Evolutionary conservation across 2,113 vertebrate species (phyloP), one percentile per base, ranked within the genome.

Genomic region (Galbula dea): DNA sequence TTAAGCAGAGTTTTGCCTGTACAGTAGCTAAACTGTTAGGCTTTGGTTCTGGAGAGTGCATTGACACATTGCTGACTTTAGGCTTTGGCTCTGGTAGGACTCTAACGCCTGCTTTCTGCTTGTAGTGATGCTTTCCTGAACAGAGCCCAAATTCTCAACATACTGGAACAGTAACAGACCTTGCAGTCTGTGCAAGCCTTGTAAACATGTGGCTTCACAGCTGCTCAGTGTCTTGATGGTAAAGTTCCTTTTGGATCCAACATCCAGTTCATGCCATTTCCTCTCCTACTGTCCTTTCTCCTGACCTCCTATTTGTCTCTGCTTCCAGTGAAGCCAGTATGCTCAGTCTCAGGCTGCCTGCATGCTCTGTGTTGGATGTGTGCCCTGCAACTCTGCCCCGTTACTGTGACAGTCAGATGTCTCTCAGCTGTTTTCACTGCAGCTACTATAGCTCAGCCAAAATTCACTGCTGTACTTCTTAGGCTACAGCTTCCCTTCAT

Each of bases 171-270:
- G 62, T 74, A 82, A 19, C 83, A 72, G 39, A 73, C 73, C 62
- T 57, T 46, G 41, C 77, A 36, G 46, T 49, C 41, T 62, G 15
- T 41, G 41, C 32, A 18, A 22, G 49, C 55, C 45, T 24, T 66
- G 74, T 58, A 24, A 76, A 90, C 84, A 15, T 76, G 88, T 89
- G 90, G 77, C 54, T 69, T 55, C 92, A 67, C 86, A 91, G 93
- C 91, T 89, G 95, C 45, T 91, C 3, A 0, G 19, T 62, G 83
- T 59, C 83, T 51, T 87, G 41, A 29, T 62, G 36, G 34, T 49
- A 5, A 29, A 83, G 75, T 14, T 92, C 71, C 54, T 79, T 51
- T 82, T 69, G 84, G 71, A 72, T 84, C 89, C 79, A 66, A 37
- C 32, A 48, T 12, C 58, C 51, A 78, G 37, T 58, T 92, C 45